Base-by-base conservation (phyloP, 2,113 vertebrate genomes). In the Mixornis gularis region DNA sequence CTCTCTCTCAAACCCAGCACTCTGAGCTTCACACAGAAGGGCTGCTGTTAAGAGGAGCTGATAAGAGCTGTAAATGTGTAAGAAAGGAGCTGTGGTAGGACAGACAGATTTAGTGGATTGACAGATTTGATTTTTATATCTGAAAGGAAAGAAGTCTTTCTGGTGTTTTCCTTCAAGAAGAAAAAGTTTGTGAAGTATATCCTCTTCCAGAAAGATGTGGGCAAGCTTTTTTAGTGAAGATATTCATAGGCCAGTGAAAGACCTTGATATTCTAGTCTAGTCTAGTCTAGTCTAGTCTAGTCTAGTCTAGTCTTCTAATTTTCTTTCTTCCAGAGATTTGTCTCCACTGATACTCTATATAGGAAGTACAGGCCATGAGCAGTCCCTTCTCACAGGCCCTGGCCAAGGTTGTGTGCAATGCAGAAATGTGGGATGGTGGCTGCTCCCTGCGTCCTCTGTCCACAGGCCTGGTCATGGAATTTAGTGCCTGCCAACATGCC, bases 351-450 rank as follows among this genome's bases (percentile, higher is more conserved):
- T 26, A 7, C 3, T 18, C 7, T 30, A 36, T 73, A 10, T 1
- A 4, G 17, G 20, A 70, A 43, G 15, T 3, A 16, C 6, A 55
- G 26, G 5, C 18, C 19, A 9, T 17, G 7, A 51, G 14, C 9
- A 74, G 12, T 14, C 19, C 19, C 32, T 26, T 71, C 58, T 79
- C 2, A 3, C 36, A 66, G 20, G 12, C 24, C 13, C 32, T 13
- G 9, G 13, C 7, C 40, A 46, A 66, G 0, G 0, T 26, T 8
- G 66, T 48, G 17, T 29, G 36, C 22, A 43, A 3, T 27, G 16
- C 19, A 55, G 9, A 43, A 1, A 0, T 17, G 19, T 43, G n/a
- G 30, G n/a, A 9, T 0, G 1, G 34, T 73, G 11, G 7, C 11
- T 53, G 3, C 21, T 69, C 34, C 15, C 8, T 69, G 30, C 36